Conservation (phyloP, 1,140 invertebrate genomes). For the Polypedilum vanderplanki region DNA sequence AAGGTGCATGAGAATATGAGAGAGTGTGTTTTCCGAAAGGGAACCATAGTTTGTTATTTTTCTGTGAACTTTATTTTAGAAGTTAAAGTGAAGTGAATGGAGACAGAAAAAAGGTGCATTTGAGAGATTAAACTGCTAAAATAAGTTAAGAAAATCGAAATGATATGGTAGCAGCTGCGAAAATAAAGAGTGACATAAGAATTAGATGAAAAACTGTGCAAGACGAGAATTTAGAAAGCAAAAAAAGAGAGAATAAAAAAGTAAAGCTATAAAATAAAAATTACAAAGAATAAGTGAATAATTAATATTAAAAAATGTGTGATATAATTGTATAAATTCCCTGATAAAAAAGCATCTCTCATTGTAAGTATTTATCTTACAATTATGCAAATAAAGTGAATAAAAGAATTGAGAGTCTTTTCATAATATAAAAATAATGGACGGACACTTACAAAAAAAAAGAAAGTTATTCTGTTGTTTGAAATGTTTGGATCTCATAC, state of each 20-base stretch:
- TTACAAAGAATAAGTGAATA: neutral
- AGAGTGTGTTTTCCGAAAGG: too few relatives aligned
- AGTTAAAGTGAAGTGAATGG: too few relatives aligned
- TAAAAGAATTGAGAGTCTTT: neutral
- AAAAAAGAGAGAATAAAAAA: neutral
- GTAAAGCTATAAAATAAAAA: neutral
- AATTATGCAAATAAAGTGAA: neutral
- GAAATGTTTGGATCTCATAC: neutral
- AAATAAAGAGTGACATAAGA: too few relatives aligned
- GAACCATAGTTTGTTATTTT: too few relatives aligned
- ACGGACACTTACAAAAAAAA: slow-evolving; percentile 7
- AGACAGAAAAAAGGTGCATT: too few relatives aligned
- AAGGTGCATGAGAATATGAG: too few relatives aligned
- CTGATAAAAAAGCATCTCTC: neutral
- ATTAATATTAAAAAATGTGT: slow-evolving; percentile 15
- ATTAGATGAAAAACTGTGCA: too few relatives aligned
- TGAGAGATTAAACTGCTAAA: too few relatives aligned
- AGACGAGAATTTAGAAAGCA: too few relatives aligned
- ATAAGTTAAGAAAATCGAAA: too few relatives aligned
- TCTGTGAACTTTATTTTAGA: too few relatives aligned
- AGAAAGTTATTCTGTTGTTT: slow-evolving; percentile 13
- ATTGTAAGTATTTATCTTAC: neutral
- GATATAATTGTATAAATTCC: neutral
- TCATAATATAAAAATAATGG: neutral
- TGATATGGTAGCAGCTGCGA: too few relatives aligned